These are phyloP conservation scores for Petrosia ficiformis DNA, from an alignment of 37 sponge, comb jelly and placozoan species.

Conservation along the genomic window DNA sequence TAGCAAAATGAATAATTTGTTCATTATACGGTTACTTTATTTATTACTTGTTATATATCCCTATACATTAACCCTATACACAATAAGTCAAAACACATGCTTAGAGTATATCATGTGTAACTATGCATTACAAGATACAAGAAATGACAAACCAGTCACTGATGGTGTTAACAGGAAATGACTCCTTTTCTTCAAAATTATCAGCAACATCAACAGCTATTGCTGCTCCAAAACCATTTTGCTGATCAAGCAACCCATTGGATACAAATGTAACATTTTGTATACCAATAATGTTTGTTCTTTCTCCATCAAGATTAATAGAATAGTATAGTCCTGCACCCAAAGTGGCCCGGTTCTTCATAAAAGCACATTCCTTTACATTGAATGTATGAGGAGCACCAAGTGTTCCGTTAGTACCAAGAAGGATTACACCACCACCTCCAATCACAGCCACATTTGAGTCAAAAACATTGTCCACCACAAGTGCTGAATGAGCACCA, in stretches of 20 bases:
- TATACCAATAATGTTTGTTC: neutral
- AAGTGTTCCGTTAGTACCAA: neutral
- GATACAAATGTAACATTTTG: neutral
- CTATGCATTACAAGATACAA: no score
- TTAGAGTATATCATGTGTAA: no score
- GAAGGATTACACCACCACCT: slow-evolving; percentile 35
- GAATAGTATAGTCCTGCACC: neutral
- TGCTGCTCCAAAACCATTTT: neutral
- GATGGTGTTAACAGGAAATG: neutral
- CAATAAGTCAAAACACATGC: no score
- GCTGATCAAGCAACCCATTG: neutral
- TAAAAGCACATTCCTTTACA: neutral
- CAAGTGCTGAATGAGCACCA: slow-evolving; percentile 1
- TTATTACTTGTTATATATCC: no score
- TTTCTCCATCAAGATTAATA: neutral
- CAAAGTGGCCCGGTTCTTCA: neutral
- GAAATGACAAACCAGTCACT: neutral
- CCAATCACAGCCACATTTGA: slow-evolving; percentile 27
- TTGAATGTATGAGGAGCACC: neutral
- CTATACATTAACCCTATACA: no score
- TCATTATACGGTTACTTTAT: no score
- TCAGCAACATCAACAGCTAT: neutral
- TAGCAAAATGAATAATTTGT: no score
- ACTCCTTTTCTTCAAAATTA: neutral
- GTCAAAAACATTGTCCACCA: slow-evolving; percentile 9